These are phyloP conservation scores for Mystacides longicornis DNA, from an alignment of 2,888 invertebrate genomes.

Conservation along the genomic window DNA sequence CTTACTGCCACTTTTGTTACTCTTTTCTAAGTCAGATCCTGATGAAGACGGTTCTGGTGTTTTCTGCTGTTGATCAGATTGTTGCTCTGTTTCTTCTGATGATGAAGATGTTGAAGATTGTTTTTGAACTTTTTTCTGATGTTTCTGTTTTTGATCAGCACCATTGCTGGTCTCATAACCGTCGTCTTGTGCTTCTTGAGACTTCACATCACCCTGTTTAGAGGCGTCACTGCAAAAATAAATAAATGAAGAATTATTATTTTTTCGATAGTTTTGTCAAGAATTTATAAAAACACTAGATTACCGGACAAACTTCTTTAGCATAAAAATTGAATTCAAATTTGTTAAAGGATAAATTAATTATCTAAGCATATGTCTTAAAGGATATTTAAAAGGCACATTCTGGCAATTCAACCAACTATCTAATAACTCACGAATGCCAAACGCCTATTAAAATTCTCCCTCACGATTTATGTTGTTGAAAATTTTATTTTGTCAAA, in stretches of 20 bases:
- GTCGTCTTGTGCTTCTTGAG: conserved; percentile 75
- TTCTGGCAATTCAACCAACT: no score
- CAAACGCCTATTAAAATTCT: no score
- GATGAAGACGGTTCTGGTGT: background rate
- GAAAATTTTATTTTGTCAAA: no score
- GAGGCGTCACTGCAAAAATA: conserved; percentile 37
- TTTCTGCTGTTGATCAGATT: conserved; percentile 6
- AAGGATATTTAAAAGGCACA: no score
- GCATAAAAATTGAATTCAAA: background rate
- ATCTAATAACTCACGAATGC: no score
- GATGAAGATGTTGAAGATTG: conserved; percentile 29
- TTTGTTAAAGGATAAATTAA: background rate
- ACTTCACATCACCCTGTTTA: conserved; percentile 35
- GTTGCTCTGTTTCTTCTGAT: conserved; percentile 31
- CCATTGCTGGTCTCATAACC: conserved; percentile 82
- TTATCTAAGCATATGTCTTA: no score
- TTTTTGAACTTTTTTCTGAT: conserved; percentile 18
- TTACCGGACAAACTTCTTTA: no score
- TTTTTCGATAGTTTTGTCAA: background rate
- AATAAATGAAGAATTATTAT: background rate
- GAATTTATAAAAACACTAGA: no score
- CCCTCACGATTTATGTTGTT: no score
- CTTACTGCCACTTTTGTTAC: background rate
- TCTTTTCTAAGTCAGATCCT: background rate
- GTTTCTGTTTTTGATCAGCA: conserved; percentile 37